phyloP scores from a whole-genome alignment of 2,113 vertebrate genomes.

The Spea multiplicata region DNA sequence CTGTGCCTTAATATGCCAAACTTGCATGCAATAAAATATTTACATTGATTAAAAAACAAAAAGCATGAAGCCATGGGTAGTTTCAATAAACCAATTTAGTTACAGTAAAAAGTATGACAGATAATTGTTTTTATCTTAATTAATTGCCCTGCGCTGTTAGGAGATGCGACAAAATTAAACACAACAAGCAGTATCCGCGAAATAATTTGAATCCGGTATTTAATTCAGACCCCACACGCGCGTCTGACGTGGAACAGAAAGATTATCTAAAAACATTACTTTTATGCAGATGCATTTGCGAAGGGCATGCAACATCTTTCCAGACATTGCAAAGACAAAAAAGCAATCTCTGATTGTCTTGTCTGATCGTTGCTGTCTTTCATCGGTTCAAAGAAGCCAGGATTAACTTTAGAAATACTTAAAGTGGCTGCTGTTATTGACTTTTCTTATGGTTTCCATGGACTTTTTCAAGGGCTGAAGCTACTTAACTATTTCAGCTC shows the following conservation, averaged over 20 bases:
- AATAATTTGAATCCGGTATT: too few species aligned
- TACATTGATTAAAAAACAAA: too few species aligned
- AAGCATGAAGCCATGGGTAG: too few species aligned
- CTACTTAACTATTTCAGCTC: neutral
- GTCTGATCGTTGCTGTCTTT: slow-evolving; percentile 37
- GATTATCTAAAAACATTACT: slow-evolving; percentile 29
- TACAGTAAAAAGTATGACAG: too few species aligned
- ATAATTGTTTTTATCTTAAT: too few species aligned
- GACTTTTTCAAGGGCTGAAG: neutral
- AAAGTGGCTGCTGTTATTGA: slow-evolving; percentile 14
- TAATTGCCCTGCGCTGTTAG: too few species aligned
- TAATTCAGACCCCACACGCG: too few species aligned
- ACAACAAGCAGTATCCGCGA: too few species aligned
- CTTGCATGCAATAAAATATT: too few species aligned
- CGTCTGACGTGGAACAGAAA: slow-evolving; percentile 3
- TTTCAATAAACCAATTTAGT: too few species aligned
- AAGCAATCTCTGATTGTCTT: slow-evolving; percentile 33
- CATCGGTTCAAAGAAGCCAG: slow-evolving; percentile 32
- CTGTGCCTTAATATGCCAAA: too few species aligned
- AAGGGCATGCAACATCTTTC: slow-evolving; percentile 25
- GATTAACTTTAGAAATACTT: slow-evolving; percentile 29
- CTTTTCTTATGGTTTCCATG: slow-evolving; percentile 9
- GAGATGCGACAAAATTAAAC: too few species aligned
- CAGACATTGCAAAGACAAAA: slow-evolving; percentile 7
- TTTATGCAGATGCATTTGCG: slow-evolving; percentile 18